A percentile compares a stretch with the other conserved stretches of the same genome.
Evolutionary conservation across 2,113 vertebrate species (phyloP).

Genomic region (Nannospalax galili): DNA sequence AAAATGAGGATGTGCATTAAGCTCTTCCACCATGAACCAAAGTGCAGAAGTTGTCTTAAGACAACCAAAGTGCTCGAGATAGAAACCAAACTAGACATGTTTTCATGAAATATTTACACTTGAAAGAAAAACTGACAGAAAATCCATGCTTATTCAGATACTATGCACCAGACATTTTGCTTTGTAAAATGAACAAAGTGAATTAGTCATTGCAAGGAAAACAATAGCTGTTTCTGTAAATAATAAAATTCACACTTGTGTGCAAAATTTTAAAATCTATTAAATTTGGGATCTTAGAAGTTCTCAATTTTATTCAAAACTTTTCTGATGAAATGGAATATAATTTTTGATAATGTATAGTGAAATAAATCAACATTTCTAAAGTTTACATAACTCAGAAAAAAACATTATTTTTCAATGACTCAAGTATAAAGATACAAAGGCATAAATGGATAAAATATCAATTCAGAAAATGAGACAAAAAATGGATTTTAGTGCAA

Average conservation of each 20-base stretch:
- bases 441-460: constrained; percentile 3
- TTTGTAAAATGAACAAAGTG: constrained; percentile 23
- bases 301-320: constrained; percentile 6
- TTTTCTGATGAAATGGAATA: constrained; percentile 6
- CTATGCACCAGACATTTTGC: background rate
- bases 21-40: background rate
- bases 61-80: background rate
- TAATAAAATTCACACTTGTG: constrained; percentile 49
- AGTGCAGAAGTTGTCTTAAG: background rate
- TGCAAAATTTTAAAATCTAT: constrained; percentile 41
- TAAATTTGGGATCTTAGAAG: constrained; percentile 16
- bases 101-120: background rate
- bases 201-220: constrained; percentile 23
- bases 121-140: background rate
- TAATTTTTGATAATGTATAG: constrained; percentile 27
- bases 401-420: constrained; percentile 46
- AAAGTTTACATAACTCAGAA: background rate
- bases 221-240: background rate
- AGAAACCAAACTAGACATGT: background rate
- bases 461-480: background rate
- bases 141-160: background rate
- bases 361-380: constrained; percentile 46
- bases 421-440: background rate
- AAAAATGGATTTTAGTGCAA: constrained; percentile 31
- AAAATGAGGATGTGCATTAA: background rate